phyloP scores from a whole-genome alignment of 2,113 vertebrate species.

The Andinoacara biseriatus region DNA sequence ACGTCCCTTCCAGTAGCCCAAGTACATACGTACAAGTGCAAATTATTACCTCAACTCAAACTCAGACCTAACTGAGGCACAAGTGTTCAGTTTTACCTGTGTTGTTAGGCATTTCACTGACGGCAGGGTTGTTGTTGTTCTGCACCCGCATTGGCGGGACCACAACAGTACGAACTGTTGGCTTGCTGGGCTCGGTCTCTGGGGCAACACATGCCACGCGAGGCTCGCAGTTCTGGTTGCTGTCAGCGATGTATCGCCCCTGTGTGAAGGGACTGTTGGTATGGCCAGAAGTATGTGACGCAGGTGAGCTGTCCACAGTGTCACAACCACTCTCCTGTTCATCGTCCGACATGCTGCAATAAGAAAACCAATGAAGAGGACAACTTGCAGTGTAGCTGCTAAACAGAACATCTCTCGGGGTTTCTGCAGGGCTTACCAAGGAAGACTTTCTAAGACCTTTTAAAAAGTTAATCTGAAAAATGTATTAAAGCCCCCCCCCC shows the following conservation, averaged over 20 bases:
- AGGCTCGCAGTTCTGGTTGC: conserved; percentile 83
- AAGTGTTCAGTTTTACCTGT: conserved; percentile 78
- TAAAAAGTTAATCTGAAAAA: no score
- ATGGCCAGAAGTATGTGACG: conserved; percentile 88
- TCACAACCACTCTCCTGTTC: conserved; percentile 95
- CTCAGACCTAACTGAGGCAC: background rate
- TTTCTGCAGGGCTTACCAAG: background rate
- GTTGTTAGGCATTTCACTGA: conserved; percentile 80
- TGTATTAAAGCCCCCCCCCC: no score
- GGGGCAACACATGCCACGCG: conserved; percentile 73
- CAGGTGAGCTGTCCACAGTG: conserved; percentile 91
- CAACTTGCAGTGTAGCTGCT: background rate
- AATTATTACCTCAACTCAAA: background rate
- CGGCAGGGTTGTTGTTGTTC: conserved; percentile 82
- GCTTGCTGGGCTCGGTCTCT: conserved; percentile 84
- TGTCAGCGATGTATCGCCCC: conserved; percentile 84
- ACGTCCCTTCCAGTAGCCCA: background rate
- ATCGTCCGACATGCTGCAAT: conserved; percentile 92
- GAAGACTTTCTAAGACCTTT: no score
- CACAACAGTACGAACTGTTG: conserved; percentile 88
- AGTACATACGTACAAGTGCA: background rate
- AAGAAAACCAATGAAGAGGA: background rate
- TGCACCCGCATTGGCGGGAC: conserved; percentile 90
- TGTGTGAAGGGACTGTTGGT: conserved; percentile 87
- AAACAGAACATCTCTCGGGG: background rate